These are phyloP conservation scores for Cichlasoma orientale DNA, from an alignment of 2,797 vertebrate genomes.

Conservation along the genomic window DNA sequence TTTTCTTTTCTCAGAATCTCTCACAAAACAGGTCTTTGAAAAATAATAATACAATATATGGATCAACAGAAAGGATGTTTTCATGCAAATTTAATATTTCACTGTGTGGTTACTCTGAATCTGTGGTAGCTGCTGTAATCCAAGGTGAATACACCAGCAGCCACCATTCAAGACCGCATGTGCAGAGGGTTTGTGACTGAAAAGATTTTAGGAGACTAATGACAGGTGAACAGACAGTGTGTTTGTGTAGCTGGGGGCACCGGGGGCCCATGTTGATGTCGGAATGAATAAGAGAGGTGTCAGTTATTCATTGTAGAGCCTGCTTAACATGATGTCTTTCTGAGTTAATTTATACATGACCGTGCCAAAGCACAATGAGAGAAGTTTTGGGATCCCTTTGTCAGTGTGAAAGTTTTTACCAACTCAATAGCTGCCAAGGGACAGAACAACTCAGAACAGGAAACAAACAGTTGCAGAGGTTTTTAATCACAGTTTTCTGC, in stretches of 20 bases:
- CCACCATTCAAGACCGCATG: not conserved
- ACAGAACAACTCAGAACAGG: not conserved
- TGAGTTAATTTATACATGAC: slow-evolving; percentile 1
- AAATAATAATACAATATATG: not conserved
- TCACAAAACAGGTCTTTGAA: not conserved
- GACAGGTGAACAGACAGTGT: not conserved
- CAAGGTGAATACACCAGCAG: not conserved
- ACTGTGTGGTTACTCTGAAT: not conserved
- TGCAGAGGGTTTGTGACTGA: not conserved
- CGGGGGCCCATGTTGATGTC: not conserved
- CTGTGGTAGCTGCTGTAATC: not conserved
- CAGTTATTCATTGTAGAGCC: not conserved
- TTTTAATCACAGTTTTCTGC: not conserved
- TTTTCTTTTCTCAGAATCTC: too few relatives aligned
- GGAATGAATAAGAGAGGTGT: not conserved
- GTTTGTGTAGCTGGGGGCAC: not conserved
- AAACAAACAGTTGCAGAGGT: not conserved
- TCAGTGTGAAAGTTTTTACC: slow-evolving; percentile 11
- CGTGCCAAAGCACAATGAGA: not conserved
- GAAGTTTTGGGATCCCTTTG: not conserved
- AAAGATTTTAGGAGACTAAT: not conserved
- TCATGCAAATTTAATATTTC: not conserved
- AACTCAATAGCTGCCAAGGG: not conserved
- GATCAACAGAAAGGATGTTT: not conserved
- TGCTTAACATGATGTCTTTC: not conserved